Base-by-base conservation (phyloP, 2,888 invertebrate genomes). In the Scaptomyza reducta region DNA sequence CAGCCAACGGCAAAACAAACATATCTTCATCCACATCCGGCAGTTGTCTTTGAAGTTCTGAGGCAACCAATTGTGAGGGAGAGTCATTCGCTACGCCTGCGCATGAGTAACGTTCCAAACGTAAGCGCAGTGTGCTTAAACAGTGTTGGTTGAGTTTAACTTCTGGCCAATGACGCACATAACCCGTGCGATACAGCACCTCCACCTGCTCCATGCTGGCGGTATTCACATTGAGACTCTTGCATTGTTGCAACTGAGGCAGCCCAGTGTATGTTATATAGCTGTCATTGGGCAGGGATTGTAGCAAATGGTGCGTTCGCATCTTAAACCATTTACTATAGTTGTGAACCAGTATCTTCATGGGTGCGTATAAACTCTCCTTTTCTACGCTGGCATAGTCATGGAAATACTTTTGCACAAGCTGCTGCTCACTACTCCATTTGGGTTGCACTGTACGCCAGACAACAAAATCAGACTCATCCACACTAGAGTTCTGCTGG, bases 241-340 rank as follows among this genome's bases (percentile, higher is more conserved):
- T 83, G 57, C 83, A 89, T 3, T 74, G 58, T 0, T 62, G 44
- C 3, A 90, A 66, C n/a, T 84, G 77, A 0, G 91, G 91, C 1
- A 91, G 56, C 0, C 91, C 91, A 0, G 79, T 75, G 25, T 82
- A 61, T 4, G 90, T 89, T 14, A 79, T 68, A 35, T 87, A 90
- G 4, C 59, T 51, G 1, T 46, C 54, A 16, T 81, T 65, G 1
- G 60, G 53, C 9, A 81, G 41, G 1, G 44, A 53, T 0, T 56
- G 22, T n/a, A 77, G 33, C 2, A 89, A 31, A 5, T 51, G 27
- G 5, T 67, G 14, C 0, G 70, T 16, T 27, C 61, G 60, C 2
- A 25, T 18, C 0, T 66, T 49, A 46, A 87, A 91, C 69, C 86
- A 88, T 6, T 62, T 64, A n/a, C 71, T 59, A 29, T 91, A 91